These are phyloP conservation scores for Coenonympha arcania DNA, from an alignment of 2,888 invertebrate species.

Conservation along the genomic window DNA sequence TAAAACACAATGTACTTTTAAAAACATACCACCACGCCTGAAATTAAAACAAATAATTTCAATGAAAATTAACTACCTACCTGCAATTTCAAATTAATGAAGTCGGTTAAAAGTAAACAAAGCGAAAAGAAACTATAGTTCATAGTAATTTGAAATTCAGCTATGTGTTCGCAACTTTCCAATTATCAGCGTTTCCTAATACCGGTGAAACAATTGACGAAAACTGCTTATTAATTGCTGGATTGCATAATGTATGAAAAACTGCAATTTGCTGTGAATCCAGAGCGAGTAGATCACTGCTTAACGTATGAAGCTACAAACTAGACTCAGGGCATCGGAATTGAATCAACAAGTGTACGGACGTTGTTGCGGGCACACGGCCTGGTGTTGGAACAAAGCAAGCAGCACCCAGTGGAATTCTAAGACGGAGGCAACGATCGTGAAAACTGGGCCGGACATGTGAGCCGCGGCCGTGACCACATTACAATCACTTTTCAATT, in stretches of 20 bases:
- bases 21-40: too few species aligned
- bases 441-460: constrained; percentile 73
- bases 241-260: too few species aligned
- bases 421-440: constrained; percentile 42
- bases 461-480: constrained; percentile 71
- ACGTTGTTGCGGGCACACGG: constrained; percentile 10
- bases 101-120: background rate
- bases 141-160: constrained; percentile 1
- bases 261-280: background rate
- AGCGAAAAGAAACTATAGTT: background rate
- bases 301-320: too few species aligned
- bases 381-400: constrained; percentile 50
- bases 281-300: too few species aligned
- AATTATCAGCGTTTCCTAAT: constrained; percentile 8
- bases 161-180: constrained; percentile 2
- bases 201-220: background rate
- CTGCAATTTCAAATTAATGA: background rate
- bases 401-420: constrained; percentile 62
- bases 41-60: too few species aligned
- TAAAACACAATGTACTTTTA: too few species aligned
- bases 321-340: too few species aligned
- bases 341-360: constrained; percentile 19
- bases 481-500: constrained; percentile 74
- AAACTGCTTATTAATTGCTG: constrained; percentile 5
- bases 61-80: background rate